Evolutionary conservation across 35 echinoderm and acorn worm genomes (phyloP).

Genomic region (Heliocidaris tuberculata): DNA sequence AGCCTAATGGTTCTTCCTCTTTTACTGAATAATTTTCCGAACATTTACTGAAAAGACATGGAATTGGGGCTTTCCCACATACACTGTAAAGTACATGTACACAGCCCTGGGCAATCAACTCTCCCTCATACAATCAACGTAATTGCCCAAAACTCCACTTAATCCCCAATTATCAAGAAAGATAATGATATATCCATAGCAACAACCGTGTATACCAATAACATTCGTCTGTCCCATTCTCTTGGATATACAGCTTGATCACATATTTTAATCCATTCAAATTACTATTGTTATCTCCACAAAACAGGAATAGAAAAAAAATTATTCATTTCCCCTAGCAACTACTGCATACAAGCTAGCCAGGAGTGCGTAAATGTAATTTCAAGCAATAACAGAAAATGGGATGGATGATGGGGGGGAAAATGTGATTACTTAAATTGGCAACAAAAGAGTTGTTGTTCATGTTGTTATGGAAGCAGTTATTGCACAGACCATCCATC

Average conservation of each 20-base stretch:
- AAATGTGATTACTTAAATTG: conserved; percentile 3
- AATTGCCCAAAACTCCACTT: too few relatives aligned
- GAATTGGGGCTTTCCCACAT: too few relatives aligned
- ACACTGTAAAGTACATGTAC: too few relatives aligned
- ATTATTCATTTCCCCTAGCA: background rate
- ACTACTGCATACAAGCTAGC: background rate
- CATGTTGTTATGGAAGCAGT: background rate
- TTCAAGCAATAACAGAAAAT: background rate
- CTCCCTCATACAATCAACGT: too few relatives aligned
- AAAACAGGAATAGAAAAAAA: background rate
- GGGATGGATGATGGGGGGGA: background rate
- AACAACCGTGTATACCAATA: background rate
- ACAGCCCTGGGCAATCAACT: too few relatives aligned
- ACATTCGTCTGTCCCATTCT: background rate
- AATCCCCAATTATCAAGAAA: background rate
- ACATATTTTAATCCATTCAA: background rate
- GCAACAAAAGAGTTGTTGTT: background rate
- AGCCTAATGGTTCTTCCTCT: too few relatives aligned
- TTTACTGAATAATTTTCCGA: too few relatives aligned
- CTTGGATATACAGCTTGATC: background rate
- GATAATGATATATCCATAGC: background rate
- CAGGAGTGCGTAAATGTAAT: background rate
- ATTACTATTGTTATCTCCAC: background rate
- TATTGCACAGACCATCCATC: background rate
- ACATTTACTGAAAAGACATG: too few relatives aligned